These are phyloP conservation scores for Botia almorhae DNA, from an alignment of 2,797 vertebrate species.

Conservation along the genomic window DNA sequence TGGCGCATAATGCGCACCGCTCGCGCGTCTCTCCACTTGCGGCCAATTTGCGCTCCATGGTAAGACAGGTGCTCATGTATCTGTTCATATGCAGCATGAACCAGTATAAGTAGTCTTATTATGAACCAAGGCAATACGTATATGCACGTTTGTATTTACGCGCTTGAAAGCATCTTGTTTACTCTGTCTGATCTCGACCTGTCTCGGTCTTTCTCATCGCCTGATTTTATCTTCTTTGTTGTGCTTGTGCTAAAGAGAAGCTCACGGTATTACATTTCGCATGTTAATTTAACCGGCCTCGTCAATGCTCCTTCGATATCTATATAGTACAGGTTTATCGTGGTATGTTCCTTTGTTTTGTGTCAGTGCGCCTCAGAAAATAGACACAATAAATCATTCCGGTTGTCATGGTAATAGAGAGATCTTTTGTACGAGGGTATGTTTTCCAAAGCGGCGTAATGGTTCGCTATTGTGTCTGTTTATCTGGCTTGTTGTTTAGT, in stretches of 20 bases:
- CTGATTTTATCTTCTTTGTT: background rate
- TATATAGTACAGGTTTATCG: background rate
- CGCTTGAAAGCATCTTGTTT: background rate
- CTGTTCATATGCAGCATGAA: background rate
- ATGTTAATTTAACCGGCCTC: background rate
- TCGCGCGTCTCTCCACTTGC: conserved; percentile 44
- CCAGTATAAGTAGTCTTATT: no score
- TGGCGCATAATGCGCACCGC: conserved; percentile 58
- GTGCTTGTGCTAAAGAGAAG: no score
- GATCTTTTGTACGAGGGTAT: conserved; percentile 23
- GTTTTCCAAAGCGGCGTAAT: background rate
- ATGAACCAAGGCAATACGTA: background rate
- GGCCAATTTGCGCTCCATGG: conserved; percentile 58
- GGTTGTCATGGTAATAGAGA: conserved; percentile 29
- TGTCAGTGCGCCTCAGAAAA: background rate
- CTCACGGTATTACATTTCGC: background rate
- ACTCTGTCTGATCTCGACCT: background rate
- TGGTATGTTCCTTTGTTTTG: background rate
- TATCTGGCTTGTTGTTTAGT: background rate
- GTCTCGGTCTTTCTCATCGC: background rate
- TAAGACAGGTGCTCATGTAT: conserved; percentile 38
- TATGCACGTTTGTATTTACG: background rate
- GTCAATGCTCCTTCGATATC: background rate
- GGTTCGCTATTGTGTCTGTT: conserved; percentile 31
- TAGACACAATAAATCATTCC: conserved; percentile 10